These are phyloP conservation scores for Sycophila texana DNA, from an alignment of 2,888 invertebrate genomes.

Conservation along the genomic window DNA sequence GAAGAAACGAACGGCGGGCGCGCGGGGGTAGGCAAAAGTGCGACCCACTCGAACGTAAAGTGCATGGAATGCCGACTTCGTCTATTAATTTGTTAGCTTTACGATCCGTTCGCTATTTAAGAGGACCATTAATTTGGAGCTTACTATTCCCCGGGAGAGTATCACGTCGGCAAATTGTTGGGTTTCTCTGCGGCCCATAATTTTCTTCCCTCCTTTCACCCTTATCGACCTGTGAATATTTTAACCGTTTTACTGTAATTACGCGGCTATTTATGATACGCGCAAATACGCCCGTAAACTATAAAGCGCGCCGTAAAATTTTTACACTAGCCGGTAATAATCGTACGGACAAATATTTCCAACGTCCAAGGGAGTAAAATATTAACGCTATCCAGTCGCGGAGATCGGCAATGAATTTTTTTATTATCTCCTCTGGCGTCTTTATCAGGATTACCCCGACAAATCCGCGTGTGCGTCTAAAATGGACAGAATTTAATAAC, in stretches of 20 bases:
- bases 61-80: conserved; percentile 41
- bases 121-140: conserved; percentile 54
- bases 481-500: conserved; percentile 46
- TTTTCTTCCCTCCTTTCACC: conserved; percentile 54
- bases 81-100: conserved; percentile 58
- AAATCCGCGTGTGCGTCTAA: conserved; percentile 19
- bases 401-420: conserved; percentile 34
- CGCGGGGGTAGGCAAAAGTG: not conserved
- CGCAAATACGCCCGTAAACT: conserved; percentile 55
- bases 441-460: conserved; percentile 48
- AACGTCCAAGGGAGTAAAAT: conserved; percentile 37
- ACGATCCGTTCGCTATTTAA: conserved; percentile 53
- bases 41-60: conserved; percentile 22
- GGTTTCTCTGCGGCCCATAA: conserved; percentile 51
- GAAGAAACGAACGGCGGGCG: conserved; percentile 1
- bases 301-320: conserved; percentile 45
- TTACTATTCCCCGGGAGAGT: conserved; percentile 44
- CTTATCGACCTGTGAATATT: conserved; percentile 53
- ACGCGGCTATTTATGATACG: conserved; percentile 54
- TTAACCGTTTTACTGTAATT: conserved; percentile 56
- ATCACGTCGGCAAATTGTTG: conserved; percentile 56
- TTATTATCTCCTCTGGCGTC: conserved; percentile 27
- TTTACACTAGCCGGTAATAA: conserved; percentile 43
- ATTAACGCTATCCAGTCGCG: conserved; percentile 22
- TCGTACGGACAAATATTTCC: conserved; percentile 44